Evolutionary conservation across 2,797 vertebrate genomes (phyloP), one percentile per base, ranked within the genome.

Genomic region (Caiman crocodilus): DNA sequence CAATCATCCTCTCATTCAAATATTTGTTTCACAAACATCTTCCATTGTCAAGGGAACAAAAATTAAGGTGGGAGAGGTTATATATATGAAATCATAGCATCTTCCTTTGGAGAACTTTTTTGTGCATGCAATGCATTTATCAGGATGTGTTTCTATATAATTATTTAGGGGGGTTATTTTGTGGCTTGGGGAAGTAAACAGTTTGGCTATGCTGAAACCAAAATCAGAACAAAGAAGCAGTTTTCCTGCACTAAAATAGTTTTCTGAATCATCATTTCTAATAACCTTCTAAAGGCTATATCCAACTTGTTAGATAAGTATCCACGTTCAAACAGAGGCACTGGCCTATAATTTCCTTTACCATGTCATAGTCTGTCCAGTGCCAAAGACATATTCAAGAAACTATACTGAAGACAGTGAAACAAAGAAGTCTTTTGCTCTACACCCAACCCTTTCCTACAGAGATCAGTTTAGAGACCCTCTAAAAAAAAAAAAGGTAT

Each of bases 1-100:
- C 56, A 86, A 30, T 84, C 80, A 76, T 75, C 80, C 35, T n/a
- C 14, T 93, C 81, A 79, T 79, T 78, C 61, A 84, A 84, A 67
- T 16, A 79, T 79, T 26, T 32, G 42, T 67, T 59, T 78, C 20
- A 80, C 75, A 63, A 76, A 65, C 15, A 25, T 23, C 16, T 83
- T 28, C 28, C 15, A 7, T 81, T 56, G 32, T 35, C 23, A 63
- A 67, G 26, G 21, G 30, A 71, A 25, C 21, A 71, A 71, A 71
- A 42, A 71, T 42, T 35, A 14, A 23, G 21, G 21, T 12, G 32
- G 25, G 12, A 23, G 35, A 14, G 25, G 32, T 35, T 35, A 35
- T 13, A 17, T 11, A 69, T 12, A 69, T 21, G 18, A 23, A 21
- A 69, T 69, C 35, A 21, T 21, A 23, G 32, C 13, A 7, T 42